phyloP scores from a whole-genome alignment of 1,140 invertebrate genomes.

The Laupala kohalensis region DNA sequence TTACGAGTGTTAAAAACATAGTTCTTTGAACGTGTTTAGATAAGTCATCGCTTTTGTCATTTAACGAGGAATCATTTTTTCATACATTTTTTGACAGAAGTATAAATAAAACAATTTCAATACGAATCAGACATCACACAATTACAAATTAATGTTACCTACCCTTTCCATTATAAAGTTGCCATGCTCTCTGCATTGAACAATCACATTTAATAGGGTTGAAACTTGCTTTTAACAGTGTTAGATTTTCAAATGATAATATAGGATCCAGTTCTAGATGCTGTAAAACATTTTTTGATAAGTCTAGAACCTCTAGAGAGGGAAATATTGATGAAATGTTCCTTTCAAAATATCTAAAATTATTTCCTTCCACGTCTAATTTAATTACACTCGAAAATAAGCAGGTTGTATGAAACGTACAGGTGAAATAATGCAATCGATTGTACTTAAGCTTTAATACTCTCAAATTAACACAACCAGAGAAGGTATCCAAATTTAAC shows the following conservation, averaged over 20 bases:
- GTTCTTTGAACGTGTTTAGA: too few species aligned
- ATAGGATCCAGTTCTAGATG: background rate
- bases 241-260: background rate
- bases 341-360: background rate
- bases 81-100: too few species aligned
- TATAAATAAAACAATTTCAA: too few species aligned
- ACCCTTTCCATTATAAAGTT: too few species aligned
- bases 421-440: background rate
- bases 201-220: background rate
- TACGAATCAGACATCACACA: too few species aligned
- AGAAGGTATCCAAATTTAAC: background rate
- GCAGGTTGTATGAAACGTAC: background rate
- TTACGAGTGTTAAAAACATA: too few species aligned
- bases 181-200: background rate
- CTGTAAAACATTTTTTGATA: background rate
- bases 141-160: too few species aligned
- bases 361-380: background rate
- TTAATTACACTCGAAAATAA: background rate
- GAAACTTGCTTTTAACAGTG: background rate
- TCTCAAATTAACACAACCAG: background rate
- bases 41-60: too few species aligned
- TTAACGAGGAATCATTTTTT: too few species aligned
- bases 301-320: background rate
- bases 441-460: background rate
- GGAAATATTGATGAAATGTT: background rate